Conservation (phyloP, 2,113 vertebrate genomes). For the Sisor rabdophorus region DNA sequence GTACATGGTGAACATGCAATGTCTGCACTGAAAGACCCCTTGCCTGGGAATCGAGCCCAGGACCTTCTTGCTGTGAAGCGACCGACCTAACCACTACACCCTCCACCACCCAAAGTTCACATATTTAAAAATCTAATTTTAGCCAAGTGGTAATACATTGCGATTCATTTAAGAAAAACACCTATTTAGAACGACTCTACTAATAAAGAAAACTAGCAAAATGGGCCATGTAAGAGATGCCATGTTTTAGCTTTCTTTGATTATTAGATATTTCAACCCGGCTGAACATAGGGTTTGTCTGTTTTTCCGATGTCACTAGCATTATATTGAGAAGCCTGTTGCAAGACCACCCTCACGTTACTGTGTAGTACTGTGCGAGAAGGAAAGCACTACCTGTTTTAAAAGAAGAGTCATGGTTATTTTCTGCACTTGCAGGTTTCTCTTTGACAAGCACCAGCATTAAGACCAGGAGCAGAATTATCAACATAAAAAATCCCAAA, state of each 20-base stretch:
- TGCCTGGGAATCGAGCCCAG: too few species aligned
- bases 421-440: conserved; percentile 53
- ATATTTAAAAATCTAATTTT: too few species aligned
- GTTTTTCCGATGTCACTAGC: neutral
- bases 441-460: conserved; percentile 60
- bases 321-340: conserved; percentile 21
- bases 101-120: too few species aligned
- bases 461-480: conserved; percentile 65
- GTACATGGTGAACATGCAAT: too few species aligned
- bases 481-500: conserved; percentile 65
- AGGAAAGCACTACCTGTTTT: conserved; percentile 17
- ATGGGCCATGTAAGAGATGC: too few species aligned
- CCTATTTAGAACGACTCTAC: too few species aligned
- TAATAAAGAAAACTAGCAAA: too few species aligned
- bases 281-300: neutral
- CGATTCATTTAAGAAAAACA: too few species aligned
- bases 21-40: too few species aligned
- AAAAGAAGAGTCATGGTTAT: conserved; percentile 37
- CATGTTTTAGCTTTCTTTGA: neutral
- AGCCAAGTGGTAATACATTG: too few species aligned
- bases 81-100: too few species aligned
- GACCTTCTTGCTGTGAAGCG: too few species aligned
- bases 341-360: conserved; percentile 12
- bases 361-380: conserved; percentile 22
- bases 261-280: neutral